Percentiles rank a stretch among this genome's conserved stretches.
These are phyloP conservation scores for Chionomys nivalis DNA, from an alignment of 2,113 vertebrate genomes.

Conservation along the genomic window DNA sequence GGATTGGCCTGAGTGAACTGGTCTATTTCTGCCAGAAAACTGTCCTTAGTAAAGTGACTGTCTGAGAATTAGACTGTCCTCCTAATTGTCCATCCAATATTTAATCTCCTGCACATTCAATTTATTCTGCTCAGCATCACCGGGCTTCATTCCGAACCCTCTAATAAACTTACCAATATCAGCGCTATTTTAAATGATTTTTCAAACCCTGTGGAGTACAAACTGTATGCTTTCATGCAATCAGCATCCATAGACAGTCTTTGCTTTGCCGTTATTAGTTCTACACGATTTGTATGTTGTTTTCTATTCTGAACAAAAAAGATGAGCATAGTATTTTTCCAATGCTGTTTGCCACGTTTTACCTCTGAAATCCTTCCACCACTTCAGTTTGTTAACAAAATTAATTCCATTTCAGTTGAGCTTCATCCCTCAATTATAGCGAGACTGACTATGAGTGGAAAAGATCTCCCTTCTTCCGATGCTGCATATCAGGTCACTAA, in stretches of 20 bases:
- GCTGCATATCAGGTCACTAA: background rate
- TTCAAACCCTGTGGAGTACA: background rate
- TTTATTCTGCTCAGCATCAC: background rate
- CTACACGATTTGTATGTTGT: background rate
- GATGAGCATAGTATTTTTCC: background rate
- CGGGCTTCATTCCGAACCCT: background rate
- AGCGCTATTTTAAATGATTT: background rate
- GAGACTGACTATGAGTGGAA: background rate
- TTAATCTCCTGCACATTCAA: background rate
- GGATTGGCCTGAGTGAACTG: background rate
- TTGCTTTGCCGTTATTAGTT: background rate
- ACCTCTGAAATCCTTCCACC: background rate
- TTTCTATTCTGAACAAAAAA: background rate
- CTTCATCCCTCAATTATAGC: background rate
- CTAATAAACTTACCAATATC: background rate
- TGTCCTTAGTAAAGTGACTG: background rate
- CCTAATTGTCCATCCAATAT: background rate
- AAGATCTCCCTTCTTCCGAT: background rate
- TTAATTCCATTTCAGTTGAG: background rate
- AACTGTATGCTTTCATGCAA: background rate
- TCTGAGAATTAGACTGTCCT: slow-evolving; percentile 20
- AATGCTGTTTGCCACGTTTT: background rate
- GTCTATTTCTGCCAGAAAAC: background rate
- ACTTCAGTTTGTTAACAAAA: background rate
- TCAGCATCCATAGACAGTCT: background rate